Percentiles rank a stretch among this genome's conserved stretches.
phyloP scores from a whole-genome alignment of 2,888 invertebrate genomes.

The Eristalinus sepulchralis region DNA sequence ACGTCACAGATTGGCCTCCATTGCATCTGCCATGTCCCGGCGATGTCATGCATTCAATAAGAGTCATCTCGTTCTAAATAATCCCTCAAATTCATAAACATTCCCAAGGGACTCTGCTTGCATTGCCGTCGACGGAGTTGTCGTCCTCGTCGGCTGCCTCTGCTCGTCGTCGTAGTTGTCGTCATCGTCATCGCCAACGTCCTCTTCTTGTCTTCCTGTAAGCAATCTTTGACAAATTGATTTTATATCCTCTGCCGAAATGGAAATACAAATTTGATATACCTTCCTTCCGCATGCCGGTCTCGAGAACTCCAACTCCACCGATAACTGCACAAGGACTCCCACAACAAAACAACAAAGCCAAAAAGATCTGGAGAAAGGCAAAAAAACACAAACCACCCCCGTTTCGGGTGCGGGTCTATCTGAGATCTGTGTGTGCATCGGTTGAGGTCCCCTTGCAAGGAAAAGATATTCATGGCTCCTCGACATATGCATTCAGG shows the following conservation, averaged over 20 bases:
- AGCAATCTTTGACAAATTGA: slow-evolving; percentile 66
- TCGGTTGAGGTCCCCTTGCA: neutral
- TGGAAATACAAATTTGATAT: slow-evolving; percentile 58
- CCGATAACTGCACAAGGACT: slow-evolving; percentile 32
- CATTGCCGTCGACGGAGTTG: neutral
- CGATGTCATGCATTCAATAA: slow-evolving; percentile 16
- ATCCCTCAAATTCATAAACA: slow-evolving; percentile 34
- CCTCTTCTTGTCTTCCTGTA: slow-evolving; percentile 17
- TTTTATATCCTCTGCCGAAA: slow-evolving; percentile 57
- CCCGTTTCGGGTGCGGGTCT: slow-evolving; percentile 4
- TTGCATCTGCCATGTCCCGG: neutral
- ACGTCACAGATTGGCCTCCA: neutral
- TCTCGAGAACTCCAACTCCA: slow-evolving; percentile 14
- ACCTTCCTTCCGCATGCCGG: slow-evolving; percentile 30
- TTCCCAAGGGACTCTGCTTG: slow-evolving; percentile 26
- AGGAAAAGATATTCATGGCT: slow-evolving; percentile 55
- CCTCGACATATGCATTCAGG: slow-evolving; percentile 50
- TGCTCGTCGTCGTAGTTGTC: no score
- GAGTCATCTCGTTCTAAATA: slow-evolving; percentile 15
- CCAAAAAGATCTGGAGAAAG: neutral
- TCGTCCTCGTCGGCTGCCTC: neutral
- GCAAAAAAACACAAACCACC: slow-evolving; percentile 46
- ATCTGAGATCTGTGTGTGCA: neutral
- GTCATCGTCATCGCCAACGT: neutral
- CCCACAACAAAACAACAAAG: slow-evolving; percentile 1